Base-by-base conservation (phyloP, 2,797 vertebrate genomes). In the Nothura maculosa region DNA sequence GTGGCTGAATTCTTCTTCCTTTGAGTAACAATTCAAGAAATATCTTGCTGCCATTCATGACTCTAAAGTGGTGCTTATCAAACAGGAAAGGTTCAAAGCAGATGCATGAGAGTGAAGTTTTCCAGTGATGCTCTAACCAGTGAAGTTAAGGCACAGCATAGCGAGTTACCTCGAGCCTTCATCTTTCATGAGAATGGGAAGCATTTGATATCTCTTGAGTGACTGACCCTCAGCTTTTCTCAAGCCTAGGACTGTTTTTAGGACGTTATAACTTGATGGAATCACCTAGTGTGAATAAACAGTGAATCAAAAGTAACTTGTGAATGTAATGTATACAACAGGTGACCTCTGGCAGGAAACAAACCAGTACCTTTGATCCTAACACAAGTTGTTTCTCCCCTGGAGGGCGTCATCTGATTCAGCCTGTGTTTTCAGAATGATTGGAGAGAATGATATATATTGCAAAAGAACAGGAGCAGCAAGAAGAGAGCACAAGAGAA, bases 301-400 rank as follows among this genome's bases (percentile, higher is more conserved):
- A 77, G 21, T 22, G 54, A 80, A 47, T 80, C 50, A 38, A 78
- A 80, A 87, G 66, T 50, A 76, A 81, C 74, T 48, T 43, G 45
- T 57, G 36, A 80, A 27, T 63, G 27, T 52, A 63, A 74, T 47
- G 27, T 73, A 36, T 43, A 61, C 40, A 9, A 36, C 69, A 61
- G 40, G 57, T 89, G 64, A 92, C 43, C 43, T 89, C 47, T 80
- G 75, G 61, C 32, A 85, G 54, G 24, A 94, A 91, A 91, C 42
- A 83, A 83, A 77, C 36, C 15, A 64, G 42, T 80, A 60, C 3
- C 75, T 75, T 58, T 58, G 32, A 52, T 89, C 27, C 70, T 42
- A 21, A 78, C 55, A 63, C 61, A 78, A 57, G 40, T 42, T 14
- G 30, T 66, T 88, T 86, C 67, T 88, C 17, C 36, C 27, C 54